Percentiles rank a stretch among this genome's conserved stretches.
These are phyloP conservation scores for Oophaga sylvatica DNA, from an alignment of 2,797 vertebrate species.

Conservation along the genomic window DNA sequence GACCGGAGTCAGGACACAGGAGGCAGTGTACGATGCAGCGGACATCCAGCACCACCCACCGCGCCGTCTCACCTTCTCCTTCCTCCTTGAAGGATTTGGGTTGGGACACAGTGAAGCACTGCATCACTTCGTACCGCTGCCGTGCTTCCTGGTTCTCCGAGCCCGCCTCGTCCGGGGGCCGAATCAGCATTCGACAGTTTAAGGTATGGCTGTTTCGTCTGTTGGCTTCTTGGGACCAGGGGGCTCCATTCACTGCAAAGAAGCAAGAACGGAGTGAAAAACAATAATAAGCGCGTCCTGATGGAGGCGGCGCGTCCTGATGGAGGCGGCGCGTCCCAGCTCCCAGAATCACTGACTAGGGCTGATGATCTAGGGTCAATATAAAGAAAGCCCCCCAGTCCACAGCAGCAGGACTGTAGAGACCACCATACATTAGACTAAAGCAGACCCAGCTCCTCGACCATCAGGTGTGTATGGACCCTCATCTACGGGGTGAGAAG, in stretches of 20 bases:
- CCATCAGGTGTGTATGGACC: no score
- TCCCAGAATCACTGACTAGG: no score
- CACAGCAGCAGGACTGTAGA: no score
- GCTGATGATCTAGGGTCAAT: no score
- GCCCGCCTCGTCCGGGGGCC: slow-evolving; percentile 86
- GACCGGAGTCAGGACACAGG: no score
- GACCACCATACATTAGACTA: no score
- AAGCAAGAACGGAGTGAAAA: background rate
- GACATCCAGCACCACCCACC: background rate
- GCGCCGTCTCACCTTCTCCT: slow-evolving; percentile 80
- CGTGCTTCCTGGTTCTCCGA: slow-evolving; percentile 86
- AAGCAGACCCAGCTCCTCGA: no score
- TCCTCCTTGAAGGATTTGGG: slow-evolving; percentile 87
- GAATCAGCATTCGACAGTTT: slow-evolving; percentile 93
- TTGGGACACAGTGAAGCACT: slow-evolving; percentile 93
- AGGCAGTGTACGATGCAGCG: no score
- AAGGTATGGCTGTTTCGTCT: slow-evolving; percentile 89
- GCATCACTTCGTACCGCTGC: slow-evolving; percentile 95
- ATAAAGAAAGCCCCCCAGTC: no score
- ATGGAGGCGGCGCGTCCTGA: no score
- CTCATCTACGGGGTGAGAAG: no score
- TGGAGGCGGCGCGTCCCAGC: no score
- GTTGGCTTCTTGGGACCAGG: slow-evolving; percentile 87
- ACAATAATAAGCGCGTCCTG: background rate
- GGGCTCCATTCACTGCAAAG: slow-evolving; percentile 85